Percentiles rank a stretch among this genome's conserved stretches.
Evolutionary conservation across 2,113 vertebrate genomes (phyloP).

Genomic region (Phylloscopus whistleri): DNA sequence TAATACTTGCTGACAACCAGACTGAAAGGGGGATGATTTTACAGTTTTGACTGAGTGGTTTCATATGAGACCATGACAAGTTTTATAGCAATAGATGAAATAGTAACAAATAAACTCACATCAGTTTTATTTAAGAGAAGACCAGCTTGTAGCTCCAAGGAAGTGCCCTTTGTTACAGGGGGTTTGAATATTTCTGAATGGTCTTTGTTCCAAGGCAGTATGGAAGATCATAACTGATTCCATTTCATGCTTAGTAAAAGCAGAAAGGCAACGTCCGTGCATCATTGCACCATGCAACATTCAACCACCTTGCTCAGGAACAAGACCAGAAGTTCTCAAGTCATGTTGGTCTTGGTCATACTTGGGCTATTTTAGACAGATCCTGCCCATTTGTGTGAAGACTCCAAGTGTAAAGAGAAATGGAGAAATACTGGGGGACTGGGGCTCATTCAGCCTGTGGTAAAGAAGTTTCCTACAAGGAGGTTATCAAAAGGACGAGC

Average conservation of each 20-base stretch:
- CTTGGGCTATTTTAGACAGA: not conserved
- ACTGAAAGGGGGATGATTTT: not conserved
- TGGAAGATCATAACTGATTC: not conserved
- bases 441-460: not conserved
- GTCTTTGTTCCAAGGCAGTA: not conserved
- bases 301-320: not conserved
- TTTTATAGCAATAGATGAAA: not conserved
- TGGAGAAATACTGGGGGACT: not conserved
- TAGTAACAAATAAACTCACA: not conserved
- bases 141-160: not conserved
- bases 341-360: not conserved
- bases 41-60: not conserved
- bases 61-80: not conserved
- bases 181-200: not conserved
- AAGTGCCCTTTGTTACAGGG: not conserved
- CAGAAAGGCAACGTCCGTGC: fast-evolving
- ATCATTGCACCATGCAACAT: not conserved
- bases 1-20: slow-evolving; percentile 1
- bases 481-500: not conserved
- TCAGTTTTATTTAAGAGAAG: not conserved
- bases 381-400: not conserved
- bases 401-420: not conserved
- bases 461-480: not conserved
- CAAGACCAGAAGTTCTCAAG: not conserved
- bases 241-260: not conserved